phyloP scores from a whole-genome alignment of 2,113 vertebrate genomes.

The Motacilla tschutschensis region DNA sequence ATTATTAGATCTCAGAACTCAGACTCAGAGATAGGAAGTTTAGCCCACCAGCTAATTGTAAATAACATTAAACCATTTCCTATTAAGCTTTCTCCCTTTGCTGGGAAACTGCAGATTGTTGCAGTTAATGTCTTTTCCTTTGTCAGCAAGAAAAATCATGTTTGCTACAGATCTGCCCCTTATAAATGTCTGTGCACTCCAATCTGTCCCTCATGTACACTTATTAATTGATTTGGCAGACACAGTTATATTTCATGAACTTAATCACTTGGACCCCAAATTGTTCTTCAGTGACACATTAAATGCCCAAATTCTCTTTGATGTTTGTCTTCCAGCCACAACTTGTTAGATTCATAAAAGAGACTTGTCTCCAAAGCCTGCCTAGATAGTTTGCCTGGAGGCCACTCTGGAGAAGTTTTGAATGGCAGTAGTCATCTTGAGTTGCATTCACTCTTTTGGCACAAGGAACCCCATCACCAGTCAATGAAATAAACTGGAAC shows the following conservation, averaged over 20 bases:
- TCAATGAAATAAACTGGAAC: neutral
- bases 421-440: neutral
- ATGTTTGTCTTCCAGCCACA: neutral
- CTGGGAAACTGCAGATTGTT: conserved; percentile 4
- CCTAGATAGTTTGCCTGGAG: neutral
- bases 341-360: neutral
- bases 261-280: neutral
- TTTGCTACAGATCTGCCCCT: conserved; percentile 8
- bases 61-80: neutral
- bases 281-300: neutral
- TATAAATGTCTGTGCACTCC: neutral
- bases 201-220: neutral
- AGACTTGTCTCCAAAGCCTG: neutral
- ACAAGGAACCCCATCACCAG: neutral
- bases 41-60: neutral
- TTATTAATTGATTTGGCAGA: conserved; percentile 6
- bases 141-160: conserved; percentile 25
- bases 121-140: neutral
- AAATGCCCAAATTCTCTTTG: neutral
- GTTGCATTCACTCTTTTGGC: neutral
- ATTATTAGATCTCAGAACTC: neutral
- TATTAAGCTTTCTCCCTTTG: neutral
- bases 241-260: neutral
- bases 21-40: neutral
- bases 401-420: neutral